Evolutionary conservation across 2,113 vertebrate genomes (phyloP), one percentile per base, ranked within the genome.

Genomic region (Xenopus borealis): DNA sequence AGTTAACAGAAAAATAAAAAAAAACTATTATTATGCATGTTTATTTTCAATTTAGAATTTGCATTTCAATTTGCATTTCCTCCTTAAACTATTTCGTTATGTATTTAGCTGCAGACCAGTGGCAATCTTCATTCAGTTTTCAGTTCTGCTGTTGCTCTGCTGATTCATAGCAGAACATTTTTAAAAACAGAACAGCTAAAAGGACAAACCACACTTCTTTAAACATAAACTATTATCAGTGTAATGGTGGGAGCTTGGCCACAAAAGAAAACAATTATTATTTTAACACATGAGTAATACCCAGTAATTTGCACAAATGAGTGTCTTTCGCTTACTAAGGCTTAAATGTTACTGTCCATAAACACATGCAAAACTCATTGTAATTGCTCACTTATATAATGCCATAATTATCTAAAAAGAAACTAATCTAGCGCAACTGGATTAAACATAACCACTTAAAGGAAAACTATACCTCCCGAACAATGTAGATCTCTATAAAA

Each of bases 201-300:
- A 46, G 44, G 19, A 55, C 23, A 65, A 20, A 53, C 16, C 14
- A 45, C 19, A 33, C 62, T 40, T 64, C 53, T 61, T 72, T 52
- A 64, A 64, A 67, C 52, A 66, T 30, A 74, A 57, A 67, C 72
- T 67, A 74, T 67, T 67, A 67, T 14, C 8, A n/a, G 11, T 61
- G 30, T 58, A 50, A 73, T 30, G 19, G 46, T 62, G 3, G 12
- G 50, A 62, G 62, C 67, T 13, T 7, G 0, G 58, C 62, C 10
- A 53, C 1, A 0, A 2, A 19, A 64, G 59, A 63, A 76, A 62
- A 44, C 81, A 81, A 81, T 85, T 85, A 81, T 46, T 82, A 63
- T 69, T 85, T 84, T 75, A 84, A 72, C 3, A 0, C 68, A 52
- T 67, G 79, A 84, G 82, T 84, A 83, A 83, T 70, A 83, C 67